Evolutionary conservation across 2,113 vertebrate species (phyloP).

Genomic region (Progne subis): DNA sequence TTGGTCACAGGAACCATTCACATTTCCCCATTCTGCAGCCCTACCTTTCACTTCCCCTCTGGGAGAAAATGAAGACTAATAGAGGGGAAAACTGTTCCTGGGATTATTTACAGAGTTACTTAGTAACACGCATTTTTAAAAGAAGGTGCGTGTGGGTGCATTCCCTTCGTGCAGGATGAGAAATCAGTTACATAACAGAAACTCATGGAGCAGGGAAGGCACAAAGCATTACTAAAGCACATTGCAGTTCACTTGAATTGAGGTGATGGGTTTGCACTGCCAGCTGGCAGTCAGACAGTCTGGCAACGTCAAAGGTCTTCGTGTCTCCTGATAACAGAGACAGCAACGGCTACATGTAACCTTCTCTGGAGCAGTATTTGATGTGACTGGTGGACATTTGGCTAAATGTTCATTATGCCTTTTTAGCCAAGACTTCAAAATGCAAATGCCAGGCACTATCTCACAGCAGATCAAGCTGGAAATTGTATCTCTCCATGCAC

Average conservation of each 20-base stretch:
- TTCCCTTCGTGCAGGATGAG: background rate
- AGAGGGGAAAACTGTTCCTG: background rate
- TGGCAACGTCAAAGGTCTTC: background rate
- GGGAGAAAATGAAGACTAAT: background rate
- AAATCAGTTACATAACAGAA: background rate
- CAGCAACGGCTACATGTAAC: background rate
- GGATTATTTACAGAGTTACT: background rate
- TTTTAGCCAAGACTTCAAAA: constrained; percentile 23
- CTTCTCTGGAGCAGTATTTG: background rate
- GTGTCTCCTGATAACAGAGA: background rate
- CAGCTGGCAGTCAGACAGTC: background rate
- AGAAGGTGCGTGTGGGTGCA: background rate
- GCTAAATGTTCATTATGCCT: background rate
- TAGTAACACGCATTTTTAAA: rapidly evolving
- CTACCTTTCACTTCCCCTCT: background rate
- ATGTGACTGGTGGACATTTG: background rate
- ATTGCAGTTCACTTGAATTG: background rate
- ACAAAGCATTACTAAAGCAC: background rate
- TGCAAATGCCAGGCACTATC: background rate
- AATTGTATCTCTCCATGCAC: background rate
- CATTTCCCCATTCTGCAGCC: background rate
- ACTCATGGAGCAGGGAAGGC: background rate
- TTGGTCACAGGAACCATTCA: background rate
- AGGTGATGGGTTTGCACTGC: background rate
- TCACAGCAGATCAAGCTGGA: background rate